phyloP scores from a whole-genome alignment of 2,113 vertebrate genomes.

The Barnardius zonarius region DNA sequence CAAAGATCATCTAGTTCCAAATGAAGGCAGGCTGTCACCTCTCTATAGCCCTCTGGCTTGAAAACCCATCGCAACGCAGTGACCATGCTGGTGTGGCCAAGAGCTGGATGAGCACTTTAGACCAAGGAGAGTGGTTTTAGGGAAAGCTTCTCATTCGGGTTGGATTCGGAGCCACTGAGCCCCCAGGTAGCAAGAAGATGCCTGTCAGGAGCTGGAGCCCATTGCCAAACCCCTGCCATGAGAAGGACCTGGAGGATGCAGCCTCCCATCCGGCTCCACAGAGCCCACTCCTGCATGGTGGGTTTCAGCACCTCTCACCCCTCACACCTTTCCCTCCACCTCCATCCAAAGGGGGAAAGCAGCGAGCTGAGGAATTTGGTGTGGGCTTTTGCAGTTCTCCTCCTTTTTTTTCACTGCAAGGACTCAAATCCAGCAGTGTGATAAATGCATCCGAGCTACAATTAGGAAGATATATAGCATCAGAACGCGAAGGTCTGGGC shows the following conservation, averaged over 20 bases:
- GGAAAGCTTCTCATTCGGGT: background rate
- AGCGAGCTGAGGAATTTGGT: conserved; percentile 67
- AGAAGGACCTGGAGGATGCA: background rate
- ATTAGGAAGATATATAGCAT: conserved; percentile 98
- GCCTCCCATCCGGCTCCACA: background rate
- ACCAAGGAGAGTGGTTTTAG: background rate
- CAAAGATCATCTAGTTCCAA: background rate
- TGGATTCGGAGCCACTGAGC: background rate
- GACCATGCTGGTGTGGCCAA: background rate
- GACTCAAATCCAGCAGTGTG: conserved; percentile 84
- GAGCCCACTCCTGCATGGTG: background rate
- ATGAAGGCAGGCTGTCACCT: background rate
- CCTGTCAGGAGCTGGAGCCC: background rate
- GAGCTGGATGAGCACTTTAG: background rate
- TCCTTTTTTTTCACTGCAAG: conserved; percentile 32
- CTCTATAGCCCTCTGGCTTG: background rate
- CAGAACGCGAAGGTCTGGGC: conserved; percentile 84
- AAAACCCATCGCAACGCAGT: background rate
- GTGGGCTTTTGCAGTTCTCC: background rate
- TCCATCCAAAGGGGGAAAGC: conserved; percentile 43
- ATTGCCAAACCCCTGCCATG: background rate
- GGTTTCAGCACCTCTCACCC: conserved; percentile 8
- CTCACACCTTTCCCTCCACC: conserved; percentile 49
- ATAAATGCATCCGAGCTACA: conserved; percentile 93
- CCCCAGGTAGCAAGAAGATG: background rate